These are phyloP conservation scores for Diglossa brunneiventris DNA, from an alignment of 2,113 vertebrate species.

Conservation along the genomic window DNA sequence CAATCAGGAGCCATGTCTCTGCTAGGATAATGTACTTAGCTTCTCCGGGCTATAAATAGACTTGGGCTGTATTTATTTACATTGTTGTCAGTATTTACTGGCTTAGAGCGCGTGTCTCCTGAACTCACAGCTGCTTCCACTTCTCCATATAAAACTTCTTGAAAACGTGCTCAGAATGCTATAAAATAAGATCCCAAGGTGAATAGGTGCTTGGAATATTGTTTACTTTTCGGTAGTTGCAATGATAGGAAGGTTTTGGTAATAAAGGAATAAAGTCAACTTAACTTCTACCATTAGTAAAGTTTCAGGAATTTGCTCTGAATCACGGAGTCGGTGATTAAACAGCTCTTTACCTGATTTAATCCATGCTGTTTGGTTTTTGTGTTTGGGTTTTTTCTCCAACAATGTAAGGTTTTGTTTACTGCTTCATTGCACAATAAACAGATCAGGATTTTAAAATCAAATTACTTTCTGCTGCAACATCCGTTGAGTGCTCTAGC, in stretches of 20 bases:
- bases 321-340: neutral
- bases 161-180: neutral
- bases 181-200: neutral
- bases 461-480: neutral
- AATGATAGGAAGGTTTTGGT: neutral
- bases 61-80: neutral
- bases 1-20: neutral
- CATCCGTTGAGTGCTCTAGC: neutral
- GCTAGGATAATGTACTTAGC: neutral
- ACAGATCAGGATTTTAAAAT: conserved; percentile 22
- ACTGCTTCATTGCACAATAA: neutral
- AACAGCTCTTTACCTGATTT: conserved; percentile 30
- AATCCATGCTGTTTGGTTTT: neutral
- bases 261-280: neutral
- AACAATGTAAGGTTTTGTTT: conserved; percentile 42
- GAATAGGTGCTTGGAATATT: neutral
- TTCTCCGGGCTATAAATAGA: neutral
- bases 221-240: neutral
- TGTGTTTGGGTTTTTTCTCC: neutral
- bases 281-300: rapidly evolving
- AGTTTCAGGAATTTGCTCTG: neutral
- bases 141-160: neutral
- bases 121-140: neutral
- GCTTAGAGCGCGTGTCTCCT: rapidly evolving
- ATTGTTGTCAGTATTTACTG: neutral